phyloP scores from a whole-genome alignment of 2,888 invertebrate species.

The Cephus pygmeus region DNA sequence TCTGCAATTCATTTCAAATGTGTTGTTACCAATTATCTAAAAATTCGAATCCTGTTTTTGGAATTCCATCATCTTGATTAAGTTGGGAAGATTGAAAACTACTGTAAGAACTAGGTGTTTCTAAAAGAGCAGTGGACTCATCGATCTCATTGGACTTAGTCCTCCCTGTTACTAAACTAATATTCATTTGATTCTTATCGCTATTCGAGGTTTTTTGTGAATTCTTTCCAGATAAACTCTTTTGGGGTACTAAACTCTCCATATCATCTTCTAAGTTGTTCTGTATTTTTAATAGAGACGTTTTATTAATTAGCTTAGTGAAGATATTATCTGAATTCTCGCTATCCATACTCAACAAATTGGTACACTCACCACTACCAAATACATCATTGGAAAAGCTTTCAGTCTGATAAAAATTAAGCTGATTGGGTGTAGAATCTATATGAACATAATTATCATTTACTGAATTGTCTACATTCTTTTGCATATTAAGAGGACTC shows the following conservation, averaged over 20 bases:
- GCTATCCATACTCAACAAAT: slow-evolving; percentile 39
- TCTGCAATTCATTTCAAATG: not conserved
- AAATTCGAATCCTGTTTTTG: slow-evolving; percentile 71
- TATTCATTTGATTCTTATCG: slow-evolving; percentile 51
- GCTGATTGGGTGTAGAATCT: slow-evolving; percentile 38
- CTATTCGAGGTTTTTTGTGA: slow-evolving; percentile 28
- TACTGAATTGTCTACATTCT: slow-evolving; percentile 44
- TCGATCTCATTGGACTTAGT: slow-evolving; percentile 53
- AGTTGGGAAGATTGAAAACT: slow-evolving; percentile 58
- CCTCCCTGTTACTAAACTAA: slow-evolving; percentile 47
- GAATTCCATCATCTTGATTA: slow-evolving; percentile 64
- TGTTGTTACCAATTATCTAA: slow-evolving; percentile 69
- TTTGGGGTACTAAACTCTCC: slow-evolving; percentile 51
- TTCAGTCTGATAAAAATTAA: slow-evolving; percentile 56
- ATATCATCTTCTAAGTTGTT: slow-evolving; percentile 49
- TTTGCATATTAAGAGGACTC: slow-evolving; percentile 49
- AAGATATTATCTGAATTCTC: slow-evolving; percentile 56
- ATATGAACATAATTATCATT: slow-evolving; percentile 51
- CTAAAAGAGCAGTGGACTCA: slow-evolving; percentile 56
- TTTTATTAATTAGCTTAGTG: slow-evolving; percentile 56
- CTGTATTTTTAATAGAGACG: slow-evolving; percentile 53
- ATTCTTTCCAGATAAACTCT: slow-evolving; percentile 25
- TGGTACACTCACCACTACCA: slow-evolving; percentile 46
- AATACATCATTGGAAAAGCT: slow-evolving; percentile 53
- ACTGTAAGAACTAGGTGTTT: slow-evolving; percentile 60